These are phyloP conservation scores for Eutolmus rufibarbis DNA, from an alignment of 2,888 invertebrate species.

Conservation along the genomic window DNA sequence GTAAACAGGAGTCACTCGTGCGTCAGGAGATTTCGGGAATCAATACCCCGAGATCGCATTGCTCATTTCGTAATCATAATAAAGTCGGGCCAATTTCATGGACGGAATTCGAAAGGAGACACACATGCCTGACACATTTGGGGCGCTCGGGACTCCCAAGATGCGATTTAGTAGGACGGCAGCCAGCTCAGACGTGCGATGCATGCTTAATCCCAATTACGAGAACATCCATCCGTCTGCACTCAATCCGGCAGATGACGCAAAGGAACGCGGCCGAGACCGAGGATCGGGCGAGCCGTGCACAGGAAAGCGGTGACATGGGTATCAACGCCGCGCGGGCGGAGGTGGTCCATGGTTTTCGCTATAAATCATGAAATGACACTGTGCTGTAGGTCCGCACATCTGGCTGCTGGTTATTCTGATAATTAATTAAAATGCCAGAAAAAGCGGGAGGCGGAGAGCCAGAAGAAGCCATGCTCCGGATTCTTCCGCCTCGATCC, in stretches of 20 bases:
- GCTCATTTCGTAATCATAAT: constrained; percentile 27
- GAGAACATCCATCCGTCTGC: constrained; percentile 11
- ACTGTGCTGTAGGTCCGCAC: constrained; percentile 22
- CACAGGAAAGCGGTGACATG: constrained; percentile 36
- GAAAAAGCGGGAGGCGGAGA: background rate
- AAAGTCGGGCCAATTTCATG: constrained; percentile 18
- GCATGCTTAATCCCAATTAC: constrained; percentile 33
- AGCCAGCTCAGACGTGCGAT: constrained; percentile 5
- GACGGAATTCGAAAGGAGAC: constrained; percentile 9
- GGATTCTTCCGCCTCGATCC: background rate
- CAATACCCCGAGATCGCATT: constrained; percentile 6
- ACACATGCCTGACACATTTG: constrained; percentile 34
- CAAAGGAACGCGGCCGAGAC: background rate
- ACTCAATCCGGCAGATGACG: constrained; percentile 22
- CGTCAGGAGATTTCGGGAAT: background rate
- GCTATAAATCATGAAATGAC: constrained; percentile 35
- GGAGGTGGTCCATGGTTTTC: constrained; percentile 2
- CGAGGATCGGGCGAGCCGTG: background rate
- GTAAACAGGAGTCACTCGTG: constrained; percentile 16
- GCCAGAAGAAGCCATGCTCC: constrained; percentile 22
- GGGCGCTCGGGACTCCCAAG: background rate
- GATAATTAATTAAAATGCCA: constrained; percentile 31
- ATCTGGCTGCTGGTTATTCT: constrained; percentile 7
- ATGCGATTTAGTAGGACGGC: constrained; percentile 11
- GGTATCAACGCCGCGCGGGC: constrained; percentile 9